Conservation (phyloP, 2,113 vertebrate species). For the Eonycteris spelaea region DNA sequence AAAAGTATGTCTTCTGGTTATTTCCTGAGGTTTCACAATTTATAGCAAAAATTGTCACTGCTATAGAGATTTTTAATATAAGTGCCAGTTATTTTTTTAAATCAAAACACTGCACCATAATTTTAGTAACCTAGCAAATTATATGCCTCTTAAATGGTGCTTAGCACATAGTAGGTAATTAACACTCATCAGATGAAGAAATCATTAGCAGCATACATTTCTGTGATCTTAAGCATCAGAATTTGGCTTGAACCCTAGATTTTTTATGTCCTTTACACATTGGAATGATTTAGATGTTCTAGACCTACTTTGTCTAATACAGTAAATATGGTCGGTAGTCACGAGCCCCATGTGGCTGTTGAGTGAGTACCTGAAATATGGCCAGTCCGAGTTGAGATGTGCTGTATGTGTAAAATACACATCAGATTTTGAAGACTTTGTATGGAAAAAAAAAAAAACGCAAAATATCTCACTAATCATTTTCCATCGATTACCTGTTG, state of each 20-base stretch:
- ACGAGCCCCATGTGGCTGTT: background rate
- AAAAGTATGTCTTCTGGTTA: background rate
- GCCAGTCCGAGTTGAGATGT: background rate
- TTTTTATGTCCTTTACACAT: background rate
- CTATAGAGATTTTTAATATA: background rate
- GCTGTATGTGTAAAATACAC: background rate
- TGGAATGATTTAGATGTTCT: background rate
- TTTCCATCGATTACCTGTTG: background rate
- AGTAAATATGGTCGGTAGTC: background rate
- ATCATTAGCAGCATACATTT: background rate
- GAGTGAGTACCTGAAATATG: background rate
- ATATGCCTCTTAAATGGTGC: background rate
- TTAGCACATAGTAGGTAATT: background rate
- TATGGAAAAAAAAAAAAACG: background rate
- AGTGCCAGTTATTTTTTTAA: background rate
- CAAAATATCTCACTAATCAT: background rate
- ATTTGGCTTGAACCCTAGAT: background rate
- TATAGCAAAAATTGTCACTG: background rate
- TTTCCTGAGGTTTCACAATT: background rate
- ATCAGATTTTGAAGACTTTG: background rate
- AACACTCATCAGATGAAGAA: background rate
- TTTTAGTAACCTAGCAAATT: constrained; percentile 2
- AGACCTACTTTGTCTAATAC: background rate
- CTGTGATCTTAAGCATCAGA: background rate
- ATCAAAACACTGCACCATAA: background rate